phyloP scores from a whole-genome alignment of 2,797 vertebrate genomes.

The Discoglossus pictus region DNA sequence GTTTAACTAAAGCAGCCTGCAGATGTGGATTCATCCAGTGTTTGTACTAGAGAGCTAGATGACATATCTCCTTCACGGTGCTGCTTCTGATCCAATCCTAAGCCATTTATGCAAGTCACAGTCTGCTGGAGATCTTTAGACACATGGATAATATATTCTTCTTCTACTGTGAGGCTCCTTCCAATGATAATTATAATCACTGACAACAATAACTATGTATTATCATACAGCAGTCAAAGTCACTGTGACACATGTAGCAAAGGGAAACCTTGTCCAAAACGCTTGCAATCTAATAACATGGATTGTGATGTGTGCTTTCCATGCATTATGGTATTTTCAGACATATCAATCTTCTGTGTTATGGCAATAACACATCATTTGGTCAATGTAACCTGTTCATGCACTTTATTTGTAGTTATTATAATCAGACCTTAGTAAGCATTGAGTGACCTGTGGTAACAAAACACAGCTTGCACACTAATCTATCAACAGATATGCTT shows the following conservation, averaged over 20 bases:
- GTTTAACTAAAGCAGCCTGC: slow-evolving; percentile 21
- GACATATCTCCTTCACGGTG: slow-evolving; percentile 40
- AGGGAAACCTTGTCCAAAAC: background rate
- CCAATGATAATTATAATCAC: slow-evolving; percentile 27
- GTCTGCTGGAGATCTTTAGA: slow-evolving; percentile 49
- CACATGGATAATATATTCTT: slow-evolving; percentile 42
- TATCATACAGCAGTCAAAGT: background rate
- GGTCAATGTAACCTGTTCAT: too few species aligned
- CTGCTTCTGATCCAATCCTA: slow-evolving; percentile 33
- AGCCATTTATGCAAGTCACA: slow-evolving; percentile 48
- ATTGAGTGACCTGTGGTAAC: too few species aligned
- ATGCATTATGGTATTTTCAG: too few species aligned
- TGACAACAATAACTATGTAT: slow-evolving; percentile 29
- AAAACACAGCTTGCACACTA: too few species aligned
- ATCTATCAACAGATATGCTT: too few species aligned
- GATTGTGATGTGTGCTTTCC: too few species aligned
- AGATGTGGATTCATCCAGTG: slow-evolving; percentile 11
- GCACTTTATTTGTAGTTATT: too few species aligned
- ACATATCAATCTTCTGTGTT: too few species aligned
- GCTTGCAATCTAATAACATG: slow-evolving; percentile 1
- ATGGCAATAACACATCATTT: too few species aligned
- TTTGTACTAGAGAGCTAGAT: slow-evolving; percentile 9
- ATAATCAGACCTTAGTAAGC: too few species aligned
- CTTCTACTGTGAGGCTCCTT: slow-evolving; percentile 20
- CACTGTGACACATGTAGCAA: background rate